A percentile compares a stretch with the other conserved stretches of the same genome.
These are phyloP conservation scores for Archaeoteleia sp. DNA, from an alignment of 2,888 invertebrate species.

Conservation along the genomic window DNA sequence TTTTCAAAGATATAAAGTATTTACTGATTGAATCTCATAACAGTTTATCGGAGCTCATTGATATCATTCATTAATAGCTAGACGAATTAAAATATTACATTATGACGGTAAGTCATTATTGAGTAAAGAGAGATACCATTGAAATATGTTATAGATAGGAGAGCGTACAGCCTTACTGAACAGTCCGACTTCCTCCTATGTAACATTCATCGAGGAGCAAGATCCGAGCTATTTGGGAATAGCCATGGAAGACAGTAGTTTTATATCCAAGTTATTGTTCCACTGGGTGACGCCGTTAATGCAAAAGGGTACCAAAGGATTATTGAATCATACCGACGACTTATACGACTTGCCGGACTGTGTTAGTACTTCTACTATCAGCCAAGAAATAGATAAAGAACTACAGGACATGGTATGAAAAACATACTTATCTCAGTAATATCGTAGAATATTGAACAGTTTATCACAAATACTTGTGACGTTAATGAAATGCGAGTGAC, in stretches of 20 bases:
- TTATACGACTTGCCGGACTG: constrained; percentile 86
- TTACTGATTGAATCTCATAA: no score
- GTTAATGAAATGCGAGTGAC: neutral
- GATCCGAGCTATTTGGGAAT: constrained; percentile 85
- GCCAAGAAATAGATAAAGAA: constrained; percentile 78
- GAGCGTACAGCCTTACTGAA: constrained; percentile 80
- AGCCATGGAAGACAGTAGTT: constrained; percentile 86
- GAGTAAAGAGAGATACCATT: constrained; percentile 46
- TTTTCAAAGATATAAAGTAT: no score
- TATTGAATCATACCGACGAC: constrained; percentile 85
- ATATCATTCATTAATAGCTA: no score
- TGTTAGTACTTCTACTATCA: constrained; percentile 79
- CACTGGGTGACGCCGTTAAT: constrained; percentile 92
- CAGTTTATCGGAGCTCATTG: no score
- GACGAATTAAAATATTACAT: neutral
- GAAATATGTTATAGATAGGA: constrained; percentile 73
- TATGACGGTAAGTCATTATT: constrained; percentile 30
- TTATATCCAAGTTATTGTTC: constrained; percentile 86
- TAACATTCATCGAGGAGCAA: constrained; percentile 80
- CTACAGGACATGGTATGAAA: constrained; percentile 70
- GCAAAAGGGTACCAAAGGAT: constrained; percentile 84
- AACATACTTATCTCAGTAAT: constrained; percentile 3
- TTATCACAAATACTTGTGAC: neutral
- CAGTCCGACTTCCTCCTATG: constrained; percentile 76
- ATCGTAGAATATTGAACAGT: neutral